Conservation (phyloP, 1,140 invertebrate species). For the Neodiprion pinetum region DNA sequence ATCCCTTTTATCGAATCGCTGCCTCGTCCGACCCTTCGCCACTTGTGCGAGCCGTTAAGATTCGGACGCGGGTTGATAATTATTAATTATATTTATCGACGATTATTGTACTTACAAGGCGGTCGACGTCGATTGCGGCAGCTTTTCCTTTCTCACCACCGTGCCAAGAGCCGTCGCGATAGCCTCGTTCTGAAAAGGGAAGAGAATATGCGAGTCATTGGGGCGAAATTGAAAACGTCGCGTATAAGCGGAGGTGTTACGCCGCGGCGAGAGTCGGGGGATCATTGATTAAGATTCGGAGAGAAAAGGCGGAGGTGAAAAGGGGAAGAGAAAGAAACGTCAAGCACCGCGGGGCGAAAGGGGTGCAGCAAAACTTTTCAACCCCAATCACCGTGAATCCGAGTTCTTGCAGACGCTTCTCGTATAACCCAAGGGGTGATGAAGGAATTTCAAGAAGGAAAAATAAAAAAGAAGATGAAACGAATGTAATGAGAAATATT, state of each 20-base stretch:
- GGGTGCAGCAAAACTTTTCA: too few relatives aligned
- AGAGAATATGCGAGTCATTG: constrained; percentile 1
- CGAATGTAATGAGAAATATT: too few relatives aligned
- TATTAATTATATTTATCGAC: too few relatives aligned
- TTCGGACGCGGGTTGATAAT: neutral
- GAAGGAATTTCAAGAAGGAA: too few relatives aligned
- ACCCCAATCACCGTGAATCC: too few relatives aligned
- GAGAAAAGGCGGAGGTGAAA: neutral
- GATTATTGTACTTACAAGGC: constrained; percentile 42
- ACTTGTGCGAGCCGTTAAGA: neutral
- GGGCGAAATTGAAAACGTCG: neutral
- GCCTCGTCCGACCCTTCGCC: neutral
- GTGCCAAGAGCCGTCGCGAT: constrained; percentile 55
- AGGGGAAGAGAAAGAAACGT: neutral
- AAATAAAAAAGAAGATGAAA: too few relatives aligned
- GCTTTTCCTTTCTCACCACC: constrained; percentile 49
- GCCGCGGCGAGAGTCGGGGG: neutral
- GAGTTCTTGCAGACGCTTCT: too few relatives aligned
- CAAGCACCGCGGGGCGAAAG: neutral
- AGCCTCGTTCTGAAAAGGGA: constrained; percentile 62
- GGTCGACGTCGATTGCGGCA: constrained; percentile 38
- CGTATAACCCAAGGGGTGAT: too few relatives aligned
- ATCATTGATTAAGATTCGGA: neutral
- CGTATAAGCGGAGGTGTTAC: neutral
- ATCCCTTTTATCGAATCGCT: neutral